phyloP scores from a whole-genome alignment of 2,888 invertebrate species.

The Brachyopa scutellaris region DNA sequence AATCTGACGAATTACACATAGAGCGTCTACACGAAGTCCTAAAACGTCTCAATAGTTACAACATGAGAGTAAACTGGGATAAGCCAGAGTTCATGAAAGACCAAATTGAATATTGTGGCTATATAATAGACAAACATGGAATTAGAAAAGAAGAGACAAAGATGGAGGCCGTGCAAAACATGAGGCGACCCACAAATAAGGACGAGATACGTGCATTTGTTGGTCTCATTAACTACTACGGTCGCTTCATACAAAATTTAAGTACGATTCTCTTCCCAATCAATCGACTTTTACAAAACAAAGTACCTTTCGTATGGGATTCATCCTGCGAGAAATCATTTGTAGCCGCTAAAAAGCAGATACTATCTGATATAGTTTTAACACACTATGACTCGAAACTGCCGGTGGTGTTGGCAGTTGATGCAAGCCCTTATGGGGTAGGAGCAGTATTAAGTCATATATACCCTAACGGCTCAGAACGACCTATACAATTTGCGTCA shows the following conservation, averaged over 20 bases:
- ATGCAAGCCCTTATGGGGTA: constrained; percentile 17
- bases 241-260: constrained; percentile 6
- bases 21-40: constrained; percentile 1
- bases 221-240: constrained; percentile 16
- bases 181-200: constrained; percentile 6
- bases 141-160: background rate
- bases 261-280: constrained; percentile 73
- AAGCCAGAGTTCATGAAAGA: constrained; percentile 8
- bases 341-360: constrained; percentile 69
- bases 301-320: constrained; percentile 72
- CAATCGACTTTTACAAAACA: constrained; percentile 73
- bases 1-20: background rate
- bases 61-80: constrained; percentile 1
- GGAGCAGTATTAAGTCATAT: constrained; percentile 37
- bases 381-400: constrained; percentile 73
- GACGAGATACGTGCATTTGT: constrained; percentile 17
- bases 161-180: background rate
- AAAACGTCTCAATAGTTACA: background rate
- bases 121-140: background rate
- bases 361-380: constrained; percentile 66
- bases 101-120: constrained; percentile 24
- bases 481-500: constrained; percentile 50
- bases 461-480: constrained; percentile 35
- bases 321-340: constrained; percentile 71
- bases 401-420: constrained; percentile 21